phyloP scores from a whole-genome alignment of 1,140 invertebrate species.

The Drosophila neocordata region DNA sequence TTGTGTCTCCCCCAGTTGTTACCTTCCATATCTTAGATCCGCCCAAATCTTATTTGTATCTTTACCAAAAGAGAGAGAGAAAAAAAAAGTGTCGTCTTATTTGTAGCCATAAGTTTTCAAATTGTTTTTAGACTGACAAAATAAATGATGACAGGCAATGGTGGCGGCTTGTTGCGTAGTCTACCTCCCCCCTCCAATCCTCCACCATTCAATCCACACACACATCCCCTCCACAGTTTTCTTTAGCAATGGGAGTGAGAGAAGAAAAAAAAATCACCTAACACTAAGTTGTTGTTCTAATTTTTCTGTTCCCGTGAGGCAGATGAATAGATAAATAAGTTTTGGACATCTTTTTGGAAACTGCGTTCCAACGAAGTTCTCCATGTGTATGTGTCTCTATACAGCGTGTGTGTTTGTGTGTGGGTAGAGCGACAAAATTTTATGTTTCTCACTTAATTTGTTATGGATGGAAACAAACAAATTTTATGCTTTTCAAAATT shows the following conservation, averaged over 20 bases:
- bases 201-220: too few relatives aligned
- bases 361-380: slow-evolving; percentile 42
- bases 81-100: slow-evolving; percentile 61
- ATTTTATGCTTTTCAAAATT: slow-evolving; percentile 71
- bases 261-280: slow-evolving; percentile 5
- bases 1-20: neutral
- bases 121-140: slow-evolving; percentile 80
- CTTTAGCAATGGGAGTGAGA: neutral
- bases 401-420: slow-evolving; percentile 28
- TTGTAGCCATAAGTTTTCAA: slow-evolving; percentile 73
- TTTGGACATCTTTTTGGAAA: slow-evolving; percentile 44
- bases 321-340: slow-evolving; percentile 58
- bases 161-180: slow-evolving; percentile 60
- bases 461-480: slow-evolving; percentile 68
- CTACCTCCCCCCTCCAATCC: slow-evolving; percentile 29
- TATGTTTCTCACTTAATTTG: slow-evolving; percentile 79
- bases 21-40: slow-evolving; percentile 14
- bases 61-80: slow-evolving; percentile 45
- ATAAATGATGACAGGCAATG: slow-evolving; percentile 78
- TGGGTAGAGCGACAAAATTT: slow-evolving; percentile 60
- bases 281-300: slow-evolving; percentile 77
- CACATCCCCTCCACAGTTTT: neutral
- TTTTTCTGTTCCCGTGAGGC: slow-evolving; percentile 66
- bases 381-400: neutral
- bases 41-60: slow-evolving; percentile 72